phyloP scores from a whole-genome alignment of 2,888 invertebrate genomes.

The Saturnia pavonia region DNA sequence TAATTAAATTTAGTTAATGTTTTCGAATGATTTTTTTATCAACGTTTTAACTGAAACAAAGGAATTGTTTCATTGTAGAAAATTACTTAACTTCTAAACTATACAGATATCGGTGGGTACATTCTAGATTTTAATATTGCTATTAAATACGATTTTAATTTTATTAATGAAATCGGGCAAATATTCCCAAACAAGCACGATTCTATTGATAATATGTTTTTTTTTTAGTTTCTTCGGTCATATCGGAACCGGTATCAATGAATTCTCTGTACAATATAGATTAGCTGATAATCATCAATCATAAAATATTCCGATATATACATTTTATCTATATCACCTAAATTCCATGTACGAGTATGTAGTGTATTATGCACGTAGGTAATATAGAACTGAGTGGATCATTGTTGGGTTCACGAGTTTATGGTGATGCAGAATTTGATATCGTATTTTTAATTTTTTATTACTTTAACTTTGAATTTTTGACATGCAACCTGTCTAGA shows the following conservation, averaged over 20 bases:
- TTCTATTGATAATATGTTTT: not conserved
- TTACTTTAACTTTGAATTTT: not conserved
- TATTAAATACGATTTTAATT: not conserved
- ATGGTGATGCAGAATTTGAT: not conserved
- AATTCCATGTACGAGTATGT: conserved; percentile 12
- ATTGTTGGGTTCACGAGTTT: not conserved
- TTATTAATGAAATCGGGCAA: not conserved
- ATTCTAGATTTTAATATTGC: not conserved
- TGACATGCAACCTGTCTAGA: not conserved
- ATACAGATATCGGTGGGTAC: not conserved
- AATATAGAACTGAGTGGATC: not conserved
- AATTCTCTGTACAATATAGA: conserved; percentile 14
- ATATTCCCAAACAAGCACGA: not conserved
- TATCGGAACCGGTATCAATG: conserved; percentile 19
- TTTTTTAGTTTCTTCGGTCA: not conserved
- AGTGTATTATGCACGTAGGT: not conserved
- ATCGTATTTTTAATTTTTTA: not conserved
- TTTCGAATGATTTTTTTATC: not conserved
- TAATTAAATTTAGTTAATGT: not conserved
- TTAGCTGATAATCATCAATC: conserved; percentile 5
- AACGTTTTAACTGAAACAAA: not conserved
- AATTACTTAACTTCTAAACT: not conserved
- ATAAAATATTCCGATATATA: conserved; percentile 11
- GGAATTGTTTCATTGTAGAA: not conserved
- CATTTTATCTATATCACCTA: conserved; percentile 11